A percentile compares a stretch with the other conserved stretches of the same genome.
phyloP scores from a whole-genome alignment of 2,888 invertebrate genomes.

The Aphodius sticticus region DNA sequence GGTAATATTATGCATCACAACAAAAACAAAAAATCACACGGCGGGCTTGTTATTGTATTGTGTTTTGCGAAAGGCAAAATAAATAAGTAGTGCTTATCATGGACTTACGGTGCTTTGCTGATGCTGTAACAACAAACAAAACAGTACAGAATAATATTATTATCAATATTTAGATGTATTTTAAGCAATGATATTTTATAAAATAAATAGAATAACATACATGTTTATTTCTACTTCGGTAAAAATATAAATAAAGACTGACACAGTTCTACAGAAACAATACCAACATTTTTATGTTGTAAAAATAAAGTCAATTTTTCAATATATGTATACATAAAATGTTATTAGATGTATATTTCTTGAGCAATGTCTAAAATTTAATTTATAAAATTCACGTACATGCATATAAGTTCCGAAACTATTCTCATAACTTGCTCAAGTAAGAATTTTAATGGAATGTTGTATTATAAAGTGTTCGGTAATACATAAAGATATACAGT shows the following conservation, averaged over 20 bases:
- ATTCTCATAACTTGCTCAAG: neutral
- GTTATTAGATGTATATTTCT: neutral
- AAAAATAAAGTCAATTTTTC: too few relatives aligned
- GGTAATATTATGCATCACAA: neutral
- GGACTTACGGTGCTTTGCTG: neutral
- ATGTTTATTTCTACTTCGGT: too few relatives aligned
- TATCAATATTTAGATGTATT: too few relatives aligned
- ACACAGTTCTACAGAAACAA: too few relatives aligned
- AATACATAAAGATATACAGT: neutral
- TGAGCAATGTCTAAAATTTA: neutral
- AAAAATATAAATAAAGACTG: too few relatives aligned
- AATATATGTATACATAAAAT: neutral
- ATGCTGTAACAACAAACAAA: conserved; percentile 4
- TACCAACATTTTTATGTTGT: too few relatives aligned
- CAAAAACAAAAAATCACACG: neutral
- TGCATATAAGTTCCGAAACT: neutral
- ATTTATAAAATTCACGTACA: neutral
- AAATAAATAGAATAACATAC: too few relatives aligned
- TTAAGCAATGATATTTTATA: too few relatives aligned
- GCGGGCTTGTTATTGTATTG: neutral
- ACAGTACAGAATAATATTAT: too few relatives aligned
- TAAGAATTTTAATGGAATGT: too few relatives aligned
- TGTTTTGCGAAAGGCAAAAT: neutral
- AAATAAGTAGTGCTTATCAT: neutral
- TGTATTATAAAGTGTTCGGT: too few relatives aligned